Base-by-base conservation (phyloP, 2,113 vertebrate species). In the Camelus bactrianus region DNA sequence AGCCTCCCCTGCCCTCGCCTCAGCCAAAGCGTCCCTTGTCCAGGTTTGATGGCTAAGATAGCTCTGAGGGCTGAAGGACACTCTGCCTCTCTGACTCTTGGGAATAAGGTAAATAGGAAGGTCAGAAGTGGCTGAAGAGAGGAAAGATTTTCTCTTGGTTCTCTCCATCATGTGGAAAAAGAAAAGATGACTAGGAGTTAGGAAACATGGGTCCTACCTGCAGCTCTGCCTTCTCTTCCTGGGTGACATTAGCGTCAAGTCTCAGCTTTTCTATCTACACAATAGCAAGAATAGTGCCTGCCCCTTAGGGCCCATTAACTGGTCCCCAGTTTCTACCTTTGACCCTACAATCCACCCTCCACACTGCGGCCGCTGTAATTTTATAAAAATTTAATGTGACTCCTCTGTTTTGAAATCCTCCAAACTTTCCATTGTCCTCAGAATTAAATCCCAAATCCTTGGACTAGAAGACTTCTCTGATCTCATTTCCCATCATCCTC, bases 281-380 rank as follows among this genome's bases (percentile, higher is more conserved):
- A 2, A 1, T 17, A 19, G 64, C 5, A 42, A 42, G 16, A 16
- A 6, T 2, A 42, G 5, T 0, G 0, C 6, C 38, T 52, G 22
- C 4, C 26, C 26, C 60, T 38, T 26, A 30, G 35, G 15, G 32
- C 11, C 54, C 38, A 7, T 3, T 30, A 9, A 13, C 2, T 3
- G 6, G 38, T n/a, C 30, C n/a, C 20, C 19, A 10, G 20, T 32
- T 38, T 54, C 46, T 30, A 7, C 17, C 10, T 32, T 38, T 30
- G 5, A 12, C 58, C 54, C 42, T 16, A 2, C 1, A 35, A 1
- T 48, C 52, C 32, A 38, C 20, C 26, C 35, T 22, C 15, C n/a
- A 65, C 2, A 8, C 3, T 19, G 9, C 0, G 22, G n/a, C 60
- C 62, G 24, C 0, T 3, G 1, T 15, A 35, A 67, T 46, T 84